Evolutionary conservation across 2,797 vertebrate species (phyloP).

Genomic region (Sebastes steindachneri): DNA sequence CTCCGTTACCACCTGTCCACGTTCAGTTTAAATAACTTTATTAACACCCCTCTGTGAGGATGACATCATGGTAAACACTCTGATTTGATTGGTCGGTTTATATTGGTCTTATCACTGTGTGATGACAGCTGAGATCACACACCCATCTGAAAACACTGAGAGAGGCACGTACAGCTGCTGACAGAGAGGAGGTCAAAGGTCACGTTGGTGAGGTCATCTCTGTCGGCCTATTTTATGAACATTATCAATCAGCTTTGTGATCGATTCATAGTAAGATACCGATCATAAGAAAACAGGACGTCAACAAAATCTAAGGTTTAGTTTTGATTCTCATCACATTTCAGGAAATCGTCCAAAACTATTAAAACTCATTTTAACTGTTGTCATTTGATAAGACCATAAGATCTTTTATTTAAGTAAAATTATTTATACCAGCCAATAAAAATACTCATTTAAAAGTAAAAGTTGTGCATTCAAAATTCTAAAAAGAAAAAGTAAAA

Average conservation of each 20-base stretch:
- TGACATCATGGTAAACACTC: constrained; percentile 34
- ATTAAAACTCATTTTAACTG: no score
- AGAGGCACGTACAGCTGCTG: constrained; percentile 7
- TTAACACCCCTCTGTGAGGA: constrained; percentile 4
- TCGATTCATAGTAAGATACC: background rate
- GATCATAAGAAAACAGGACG: background rate
- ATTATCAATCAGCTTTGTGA: no score
- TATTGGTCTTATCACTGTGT: constrained; percentile 8
- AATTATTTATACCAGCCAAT: background rate
- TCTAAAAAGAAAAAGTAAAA: no score
- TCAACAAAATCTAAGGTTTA: background rate
- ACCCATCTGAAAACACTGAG: constrained; percentile 2
- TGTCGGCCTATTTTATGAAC: background rate
- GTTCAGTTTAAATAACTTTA: constrained; percentile 17
- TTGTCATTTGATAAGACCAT: no score
- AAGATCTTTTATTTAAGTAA: background rate
- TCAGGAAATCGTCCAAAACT: no score
- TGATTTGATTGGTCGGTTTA: background rate
- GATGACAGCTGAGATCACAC: constrained; percentile 49
- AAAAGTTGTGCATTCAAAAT: no score
- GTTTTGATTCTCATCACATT: background rate
- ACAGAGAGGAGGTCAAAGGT: constrained; percentile 29
- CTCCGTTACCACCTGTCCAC: constrained; percentile 1
- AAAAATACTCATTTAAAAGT: background rate
- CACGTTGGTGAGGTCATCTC: background rate